A percentile compares a stretch with the other conserved stretches of the same genome.
Conservation (phyloP, 2,888 invertebrate genomes). For the Lingula anatina region DNA sequence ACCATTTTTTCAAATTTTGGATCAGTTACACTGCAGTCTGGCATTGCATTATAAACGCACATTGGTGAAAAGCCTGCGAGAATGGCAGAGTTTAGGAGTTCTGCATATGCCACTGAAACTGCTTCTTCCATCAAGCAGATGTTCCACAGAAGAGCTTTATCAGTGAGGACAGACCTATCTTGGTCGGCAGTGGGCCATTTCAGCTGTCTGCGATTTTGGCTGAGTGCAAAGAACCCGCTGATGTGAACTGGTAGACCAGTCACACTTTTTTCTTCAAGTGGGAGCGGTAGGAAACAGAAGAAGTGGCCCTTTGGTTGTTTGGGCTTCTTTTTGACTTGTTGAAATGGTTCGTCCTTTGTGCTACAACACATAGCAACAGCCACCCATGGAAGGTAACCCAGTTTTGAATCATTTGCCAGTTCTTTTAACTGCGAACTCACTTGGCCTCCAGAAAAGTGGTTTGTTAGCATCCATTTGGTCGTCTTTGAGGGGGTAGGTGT, state of each 20-base stretch:
- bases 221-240: slow-evolving; percentile 42
- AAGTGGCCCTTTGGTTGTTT: slow-evolving; percentile 25
- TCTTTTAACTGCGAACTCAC: slow-evolving; percentile 11
- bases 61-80: background rate
- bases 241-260: slow-evolving; percentile 45
- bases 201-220: slow-evolving; percentile 37
- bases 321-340: slow-evolving; percentile 1
- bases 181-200: slow-evolving; percentile 37
- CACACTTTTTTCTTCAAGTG: slow-evolving; percentile 24
- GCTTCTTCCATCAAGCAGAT: slow-evolving; percentile 28
- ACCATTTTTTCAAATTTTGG: background rate
- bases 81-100: slow-evolving; percentile 8
- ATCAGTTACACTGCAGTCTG: background rate
- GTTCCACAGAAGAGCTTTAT: slow-evolving; percentile 38
- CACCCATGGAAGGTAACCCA: slow-evolving; percentile 25
- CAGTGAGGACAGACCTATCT: slow-evolving; percentile 17
- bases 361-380: slow-evolving; percentile 27
- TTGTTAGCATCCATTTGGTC: slow-evolving; percentile 21
- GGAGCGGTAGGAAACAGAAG: slow-evolving; percentile 46
- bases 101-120: slow-evolving; percentile 24
- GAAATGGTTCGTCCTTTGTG: slow-evolving; percentile 11
- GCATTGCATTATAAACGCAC: background rate
- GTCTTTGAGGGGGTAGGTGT: too few relatives aligned
- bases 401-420: slow-evolving; percentile 10
- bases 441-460: slow-evolving; percentile 15